Evolutionary conservation across 2,113 vertebrate species (phyloP), one percentile per base, ranked within the genome.

Genomic region (Brevimyrus niger): DNA sequence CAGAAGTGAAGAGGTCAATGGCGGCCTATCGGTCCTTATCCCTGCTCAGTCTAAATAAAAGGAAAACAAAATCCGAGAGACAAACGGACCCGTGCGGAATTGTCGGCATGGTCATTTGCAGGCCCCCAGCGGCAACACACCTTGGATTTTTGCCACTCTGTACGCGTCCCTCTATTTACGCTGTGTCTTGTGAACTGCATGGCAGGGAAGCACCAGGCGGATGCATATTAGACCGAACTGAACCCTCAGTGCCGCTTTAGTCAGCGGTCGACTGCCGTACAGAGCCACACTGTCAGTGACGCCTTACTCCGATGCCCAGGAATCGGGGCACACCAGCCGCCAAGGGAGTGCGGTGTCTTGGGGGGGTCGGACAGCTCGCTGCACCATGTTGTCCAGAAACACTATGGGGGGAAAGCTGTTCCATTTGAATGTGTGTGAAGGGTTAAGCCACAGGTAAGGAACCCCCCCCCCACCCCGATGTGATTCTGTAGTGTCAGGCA

Each of bases 1-100:
- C 92, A 92, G 91, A 91, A 92, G 92, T 92, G 94, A 92, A 92
- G 93, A 91, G 93, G 92, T 92, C 92, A 69, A 90, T 91, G 89
- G 91, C 89, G 92, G 91, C 91, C 91, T 92, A 91, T 94, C 89
- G 91, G 91, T 61, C 92, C 89, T 88, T 92, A 93, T 94, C 93
- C 90, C 90, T 93, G 94, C 94, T 93, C 93, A 93, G 92, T 90
- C 91, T 93, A 90, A n/a, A 23, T 61, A 9, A n/a, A 61, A 61
- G 53, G 53, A 23, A 55, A 55, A 53, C 19, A 55, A 55, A 55
- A 23, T 55, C 53, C 1, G 0, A 55, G 55, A 93, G 92, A 92
- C 91, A 92, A 92, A 93, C 92, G 92, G 91, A 92, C 91, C 92
- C 90, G 89, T 88, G 91, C 90, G 61, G 10, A 31, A 65, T 23